Conservation (phyloP, 2,888 invertebrate species). For the Holacanthella duospinosa region DNA sequence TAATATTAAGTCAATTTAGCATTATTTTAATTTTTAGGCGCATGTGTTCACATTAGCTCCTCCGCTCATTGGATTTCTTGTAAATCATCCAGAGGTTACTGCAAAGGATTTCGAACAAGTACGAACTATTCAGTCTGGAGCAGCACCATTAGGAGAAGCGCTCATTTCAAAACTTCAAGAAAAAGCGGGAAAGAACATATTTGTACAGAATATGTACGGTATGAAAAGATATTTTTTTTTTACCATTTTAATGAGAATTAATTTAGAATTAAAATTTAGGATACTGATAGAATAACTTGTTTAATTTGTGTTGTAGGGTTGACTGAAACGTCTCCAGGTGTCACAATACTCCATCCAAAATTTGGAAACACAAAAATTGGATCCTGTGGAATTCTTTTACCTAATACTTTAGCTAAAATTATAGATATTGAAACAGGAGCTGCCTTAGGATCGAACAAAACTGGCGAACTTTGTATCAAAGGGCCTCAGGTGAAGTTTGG, state of each 20-base stretch:
- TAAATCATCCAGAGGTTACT: slow-evolving; percentile 56
- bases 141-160: slow-evolving; percentile 51
- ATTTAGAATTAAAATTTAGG: neutral
- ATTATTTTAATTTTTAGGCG: slow-evolving; percentile 41
- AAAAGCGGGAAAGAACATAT: slow-evolving; percentile 39
- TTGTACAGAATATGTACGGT: slow-evolving; percentile 47
- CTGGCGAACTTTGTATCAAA: slow-evolving; percentile 59
- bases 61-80: slow-evolving; percentile 62
- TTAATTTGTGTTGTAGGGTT: no score
- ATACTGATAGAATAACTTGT: no score
- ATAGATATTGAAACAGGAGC: slow-evolving; percentile 49
- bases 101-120: slow-evolving; percentile 56
- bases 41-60: slow-evolving; percentile 52
- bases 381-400: neutral
- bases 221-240: neutral
- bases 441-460: slow-evolving; percentile 51
- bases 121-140: slow-evolving; percentile 51
- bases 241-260: neutral
- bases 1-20: no score
- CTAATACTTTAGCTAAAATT: slow-evolving; percentile 53
- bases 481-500: slow-evolving; percentile 41
- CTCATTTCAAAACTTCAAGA: slow-evolving; percentile 51
- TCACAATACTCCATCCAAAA: slow-evolving; percentile 9
- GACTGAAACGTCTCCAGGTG: slow-evolving; percentile 9
- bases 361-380: slow-evolving; percentile 20